These are phyloP conservation scores for Matsumurasca onukii DNA, from an alignment of 1,140 invertebrate species.

Conservation along the genomic window DNA sequence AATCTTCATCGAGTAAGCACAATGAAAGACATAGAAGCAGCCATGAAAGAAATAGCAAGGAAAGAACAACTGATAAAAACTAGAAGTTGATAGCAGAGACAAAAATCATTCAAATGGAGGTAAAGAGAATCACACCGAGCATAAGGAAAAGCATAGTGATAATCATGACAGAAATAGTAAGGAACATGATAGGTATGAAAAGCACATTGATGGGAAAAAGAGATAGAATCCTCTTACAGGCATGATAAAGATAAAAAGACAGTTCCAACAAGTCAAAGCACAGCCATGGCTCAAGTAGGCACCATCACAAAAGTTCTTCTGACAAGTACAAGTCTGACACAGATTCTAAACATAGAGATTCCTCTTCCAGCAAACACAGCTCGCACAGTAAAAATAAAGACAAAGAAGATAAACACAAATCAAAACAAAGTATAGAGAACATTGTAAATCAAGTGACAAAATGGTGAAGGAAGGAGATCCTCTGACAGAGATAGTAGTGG, in stretches of 20 bases:
- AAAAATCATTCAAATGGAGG: background rate
- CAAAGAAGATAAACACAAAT: constrained; percentile 29
- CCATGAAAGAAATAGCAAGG: constrained; percentile 43
- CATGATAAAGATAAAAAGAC: constrained; percentile 30
- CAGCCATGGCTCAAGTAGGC: constrained; percentile 12
- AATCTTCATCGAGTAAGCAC: constrained; percentile 34
- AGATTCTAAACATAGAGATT: background rate
- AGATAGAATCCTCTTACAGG: constrained; percentile 2
- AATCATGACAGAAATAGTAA: background rate
- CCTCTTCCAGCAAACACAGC: background rate
- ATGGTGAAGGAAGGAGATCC: constrained; percentile 32
- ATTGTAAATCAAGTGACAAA: constrained; percentile 33
- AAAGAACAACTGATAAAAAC: constrained; percentile 44
- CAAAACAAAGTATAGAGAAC: constrained; percentile 17
- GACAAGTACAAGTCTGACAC: constrained; percentile 17
- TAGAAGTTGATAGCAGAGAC: constrained; percentile 7
- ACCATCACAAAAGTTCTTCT: constrained; percentile 8
- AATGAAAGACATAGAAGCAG: constrained; percentile 41
- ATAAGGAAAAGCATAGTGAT: background rate
- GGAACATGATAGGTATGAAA: constrained; percentile 31
- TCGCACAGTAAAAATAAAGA: constrained; percentile 10
- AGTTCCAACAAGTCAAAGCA: background rate
- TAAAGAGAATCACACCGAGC: background rate
- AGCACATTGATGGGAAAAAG: constrained; percentile 45
- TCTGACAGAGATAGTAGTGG: constrained; percentile 39